Percentiles rank a stretch among this genome's conserved stretches.
Conservation (phyloP, 2,113 vertebrate species). For the Pterocles orientalis region DNA sequence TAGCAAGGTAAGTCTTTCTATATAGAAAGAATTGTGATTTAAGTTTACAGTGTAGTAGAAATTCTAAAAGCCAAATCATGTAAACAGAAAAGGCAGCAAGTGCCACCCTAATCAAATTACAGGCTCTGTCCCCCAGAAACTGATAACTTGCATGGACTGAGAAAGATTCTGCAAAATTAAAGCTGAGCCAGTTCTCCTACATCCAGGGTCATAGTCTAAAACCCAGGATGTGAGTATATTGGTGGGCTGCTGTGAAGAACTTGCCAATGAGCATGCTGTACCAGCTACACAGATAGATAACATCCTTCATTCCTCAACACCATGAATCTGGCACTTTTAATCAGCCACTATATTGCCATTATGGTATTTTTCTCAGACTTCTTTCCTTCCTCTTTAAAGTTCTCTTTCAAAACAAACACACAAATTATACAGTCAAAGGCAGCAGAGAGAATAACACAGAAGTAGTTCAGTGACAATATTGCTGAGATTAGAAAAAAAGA, state of each 20-base stretch:
- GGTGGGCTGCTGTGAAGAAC: neutral
- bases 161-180: neutral
- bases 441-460: neutral
- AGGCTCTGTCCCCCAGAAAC: neutral
- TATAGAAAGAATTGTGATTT: neutral
- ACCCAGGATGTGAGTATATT: neutral
- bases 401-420: neutral
- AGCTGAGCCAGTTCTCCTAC: neutral
- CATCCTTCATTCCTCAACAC: neutral
- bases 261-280: neutral
- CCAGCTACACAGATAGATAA: neutral
- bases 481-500: neutral
- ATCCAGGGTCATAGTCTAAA: neutral
- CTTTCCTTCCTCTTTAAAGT: neutral
- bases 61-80: neutral
- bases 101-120: neutral
- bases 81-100: neutral
- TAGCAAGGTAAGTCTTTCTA: neutral
- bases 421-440: neutral
- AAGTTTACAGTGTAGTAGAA: neutral
- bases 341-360: neutral
- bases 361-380: neutral
- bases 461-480: neutral
- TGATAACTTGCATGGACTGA: neutral
- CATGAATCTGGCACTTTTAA: neutral